These are phyloP conservation scores for Diloba caeruleocephala DNA, from an alignment of 2,888 invertebrate species.

Conservation along the genomic window DNA sequence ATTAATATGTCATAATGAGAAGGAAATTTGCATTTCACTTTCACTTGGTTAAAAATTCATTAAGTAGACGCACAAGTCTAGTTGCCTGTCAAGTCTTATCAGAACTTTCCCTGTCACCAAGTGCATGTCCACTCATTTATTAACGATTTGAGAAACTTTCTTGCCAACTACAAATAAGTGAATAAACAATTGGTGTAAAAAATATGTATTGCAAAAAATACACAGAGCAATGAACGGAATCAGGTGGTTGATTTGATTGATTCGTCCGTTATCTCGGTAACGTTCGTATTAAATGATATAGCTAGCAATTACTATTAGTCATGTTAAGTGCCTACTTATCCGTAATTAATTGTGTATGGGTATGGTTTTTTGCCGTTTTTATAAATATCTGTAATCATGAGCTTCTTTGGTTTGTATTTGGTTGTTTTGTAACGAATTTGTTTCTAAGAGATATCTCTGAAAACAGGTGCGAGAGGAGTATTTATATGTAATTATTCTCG, in stretches of 20 bases:
- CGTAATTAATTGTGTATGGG: slow-evolving; percentile 1
- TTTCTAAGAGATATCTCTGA: no score
- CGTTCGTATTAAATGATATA: slow-evolving; percentile 21
- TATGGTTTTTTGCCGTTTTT: slow-evolving; percentile 13
- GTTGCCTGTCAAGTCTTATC: slow-evolving; percentile 18
- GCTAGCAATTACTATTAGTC: slow-evolving; percentile 29
- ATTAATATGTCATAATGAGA: background rate
- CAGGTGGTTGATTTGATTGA: slow-evolving; percentile 33
- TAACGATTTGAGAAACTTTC: slow-evolving; percentile 20
- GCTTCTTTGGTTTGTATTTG: background rate
- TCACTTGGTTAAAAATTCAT: slow-evolving; percentile 14
- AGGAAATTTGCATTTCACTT: slow-evolving; percentile 9
- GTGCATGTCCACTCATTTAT: slow-evolving; percentile 22
- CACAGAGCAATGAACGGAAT: slow-evolving; percentile 43
- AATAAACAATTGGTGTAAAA: slow-evolving; percentile 27
- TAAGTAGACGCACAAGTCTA: slow-evolving; percentile 7
- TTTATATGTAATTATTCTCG: no score
- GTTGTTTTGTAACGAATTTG: background rate
- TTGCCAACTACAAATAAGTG: slow-evolving; percentile 3
- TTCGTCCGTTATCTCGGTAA: slow-evolving; percentile 32
- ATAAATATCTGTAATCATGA: slow-evolving; percentile 12
- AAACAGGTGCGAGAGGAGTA: background rate
- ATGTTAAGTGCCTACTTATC: slow-evolving; percentile 21
- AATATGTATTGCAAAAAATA: slow-evolving; percentile 21
- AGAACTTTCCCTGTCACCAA: slow-evolving; percentile 52